Percentiles rank a stretch among this genome's conserved stretches.
Evolutionary conservation across 2,797 vertebrate genomes (phyloP).

Genomic region (Typhlichthys eigenmanni): DNA sequence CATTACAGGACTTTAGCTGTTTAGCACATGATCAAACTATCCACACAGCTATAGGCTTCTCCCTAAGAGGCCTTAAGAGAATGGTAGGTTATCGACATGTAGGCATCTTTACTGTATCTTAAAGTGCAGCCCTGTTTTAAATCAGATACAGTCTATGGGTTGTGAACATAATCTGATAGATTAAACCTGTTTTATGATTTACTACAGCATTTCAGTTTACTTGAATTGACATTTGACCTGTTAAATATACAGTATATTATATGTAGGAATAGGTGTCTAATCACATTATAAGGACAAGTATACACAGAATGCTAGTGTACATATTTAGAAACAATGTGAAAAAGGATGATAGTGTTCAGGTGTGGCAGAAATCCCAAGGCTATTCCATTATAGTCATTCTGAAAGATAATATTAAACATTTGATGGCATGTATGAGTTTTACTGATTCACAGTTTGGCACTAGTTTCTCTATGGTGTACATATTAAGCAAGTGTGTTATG

Average conservation of each 20-base stretch:
- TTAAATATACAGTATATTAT: too few relatives aligned
- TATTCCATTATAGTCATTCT: too few relatives aligned
- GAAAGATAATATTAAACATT: too few relatives aligned
- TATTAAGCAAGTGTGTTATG: too few relatives aligned
- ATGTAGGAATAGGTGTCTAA: not conserved
- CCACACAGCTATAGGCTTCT: constrained; percentile 19
- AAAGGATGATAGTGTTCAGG: not conserved
- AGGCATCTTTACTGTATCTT: not conserved
- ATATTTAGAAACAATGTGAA: constrained; percentile 5
- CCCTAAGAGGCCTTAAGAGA: constrained; percentile 43
- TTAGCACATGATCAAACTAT: not conserved
- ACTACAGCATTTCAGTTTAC: not conserved
- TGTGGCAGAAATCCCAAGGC: not conserved
- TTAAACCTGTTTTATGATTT: constrained; percentile 5
- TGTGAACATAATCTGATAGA: constrained; percentile 13
- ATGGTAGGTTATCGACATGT: constrained; percentile 16
- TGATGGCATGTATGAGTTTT: too few relatives aligned
- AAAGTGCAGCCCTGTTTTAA: not conserved
- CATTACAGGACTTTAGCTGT: too few relatives aligned
- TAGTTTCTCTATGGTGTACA: too few relatives aligned
- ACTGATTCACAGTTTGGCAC: too few relatives aligned
- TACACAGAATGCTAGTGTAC: constrained; percentile 13
- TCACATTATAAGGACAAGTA: constrained; percentile 20
- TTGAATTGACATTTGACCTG: too few relatives aligned
- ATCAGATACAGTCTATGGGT: not conserved